Evolutionary conservation across 2,888 invertebrate species (phyloP), one percentile per base, ranked within the genome.

Genomic region (Thera britannica): DNA sequence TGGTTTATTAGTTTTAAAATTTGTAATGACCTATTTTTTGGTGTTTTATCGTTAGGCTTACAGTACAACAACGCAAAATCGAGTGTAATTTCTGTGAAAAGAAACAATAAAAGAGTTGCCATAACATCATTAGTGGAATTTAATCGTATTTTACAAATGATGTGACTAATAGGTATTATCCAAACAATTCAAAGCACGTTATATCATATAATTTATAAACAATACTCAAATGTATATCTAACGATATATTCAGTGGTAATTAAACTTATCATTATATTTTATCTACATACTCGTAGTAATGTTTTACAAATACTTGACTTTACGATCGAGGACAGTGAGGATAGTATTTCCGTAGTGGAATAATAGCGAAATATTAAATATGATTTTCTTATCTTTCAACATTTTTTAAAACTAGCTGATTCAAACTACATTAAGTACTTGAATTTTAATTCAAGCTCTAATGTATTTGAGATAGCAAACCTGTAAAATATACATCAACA

Each of bases 101-200:
- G 62, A 64, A 58, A 67, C 58, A 71, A 65, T 66, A 68, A 63
- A 72, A 74, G 77, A 75, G 75, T 77, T 78, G 77, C 76, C 78
- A 78, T 75, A 74, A 59, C 58, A 8, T 63, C 61, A 69, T 67
- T 65, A 23, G 23, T 60, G n/a, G 58, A 68, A 64, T 71, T 67
- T 58, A 55, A 65, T 69, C 55, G 62, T 12, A 60, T 48, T 23
- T 46, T 7, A 52, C n/a, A 23, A 52, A 34, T 52, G 8, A 23
- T 8, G 23, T 52, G 9, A 9, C 1, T 34, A 9, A 2, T 51
- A 12, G 3, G 5, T 51, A 23, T 34, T 52, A 52, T 9, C 49
- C 12, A 12, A 51, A 51, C 51, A 2, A 51, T 51, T 51, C 23
- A 7, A 51, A 51, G 8, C 2, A 34, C 8, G 52, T 34, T 23